Percentiles rank a stretch among this genome's conserved stretches.
Evolutionary conservation across 2,888 invertebrate species (phyloP).

Genomic region (Craniophora ligustri): DNA sequence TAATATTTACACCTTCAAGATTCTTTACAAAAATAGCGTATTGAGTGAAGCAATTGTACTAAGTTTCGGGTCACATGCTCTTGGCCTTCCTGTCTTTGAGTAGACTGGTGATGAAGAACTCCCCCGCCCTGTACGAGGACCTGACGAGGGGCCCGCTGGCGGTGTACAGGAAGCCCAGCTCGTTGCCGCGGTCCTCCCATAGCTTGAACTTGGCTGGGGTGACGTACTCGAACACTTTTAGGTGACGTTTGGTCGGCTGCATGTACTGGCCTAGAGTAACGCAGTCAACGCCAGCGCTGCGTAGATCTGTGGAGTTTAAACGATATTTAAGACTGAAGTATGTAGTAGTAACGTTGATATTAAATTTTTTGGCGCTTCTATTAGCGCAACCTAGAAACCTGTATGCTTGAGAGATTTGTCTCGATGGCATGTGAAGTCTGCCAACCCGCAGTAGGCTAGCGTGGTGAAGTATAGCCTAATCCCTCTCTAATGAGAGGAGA

Average conservation of each 20-base stretch:
- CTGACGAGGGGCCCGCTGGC: conserved; percentile 99
- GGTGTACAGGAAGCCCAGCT: conserved; percentile 97
- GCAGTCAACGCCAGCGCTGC: conserved; percentile 95
- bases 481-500: too few relatives aligned
- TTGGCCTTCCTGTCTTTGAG: conserved; percentile 89
- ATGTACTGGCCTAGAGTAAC: conserved; percentile 99
- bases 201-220: conserved; percentile 97
- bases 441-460: too few relatives aligned
- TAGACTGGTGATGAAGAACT: conserved; percentile 95
- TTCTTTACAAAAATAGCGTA: background rate
- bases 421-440: too few relatives aligned
- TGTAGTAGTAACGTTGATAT: too few relatives aligned
- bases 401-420: too few relatives aligned
- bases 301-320: conserved; percentile 90
- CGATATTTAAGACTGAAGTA: too few relatives aligned
- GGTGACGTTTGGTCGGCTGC: conserved; percentile 99
- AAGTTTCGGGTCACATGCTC: conserved; percentile 65
- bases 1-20: too few relatives aligned
- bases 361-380: too few relatives aligned
- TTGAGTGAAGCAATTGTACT: conserved; percentile 2
- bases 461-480: too few relatives aligned
- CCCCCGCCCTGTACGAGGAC: conserved; percentile 99
- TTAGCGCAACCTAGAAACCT: too few relatives aligned
- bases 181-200: conserved; percentile 94
- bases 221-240: conserved; percentile 98